Percentiles rank a stretch among this genome's conserved stretches.
These are phyloP conservation scores for Trematocara nigrifrons DNA, from an alignment of 2,113 vertebrate genomes.

Conservation along the genomic window DNA sequence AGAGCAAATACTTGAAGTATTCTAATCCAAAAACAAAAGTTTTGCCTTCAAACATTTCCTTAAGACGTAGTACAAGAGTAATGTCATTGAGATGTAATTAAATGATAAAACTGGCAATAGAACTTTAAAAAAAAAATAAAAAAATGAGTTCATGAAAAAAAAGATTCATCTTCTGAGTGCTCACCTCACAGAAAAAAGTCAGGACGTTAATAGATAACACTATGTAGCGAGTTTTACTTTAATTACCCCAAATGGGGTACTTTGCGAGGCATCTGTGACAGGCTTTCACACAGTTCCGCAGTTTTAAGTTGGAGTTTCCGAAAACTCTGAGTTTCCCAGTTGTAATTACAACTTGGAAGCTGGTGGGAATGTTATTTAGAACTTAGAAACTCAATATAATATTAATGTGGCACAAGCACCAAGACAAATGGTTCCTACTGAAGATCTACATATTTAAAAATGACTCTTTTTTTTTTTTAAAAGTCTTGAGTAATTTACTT, in stretches of 20 bases:
- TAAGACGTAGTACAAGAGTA: not conserved
- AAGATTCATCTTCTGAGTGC: not conserved
- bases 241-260: not conserved
- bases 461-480: not conserved
- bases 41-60: not conserved
- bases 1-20: not conserved
- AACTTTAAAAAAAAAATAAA: too few relatives aligned
- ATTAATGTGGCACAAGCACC: not conserved
- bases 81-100: not conserved
- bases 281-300: not conserved
- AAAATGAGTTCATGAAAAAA: not conserved
- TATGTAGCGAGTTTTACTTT: not conserved
- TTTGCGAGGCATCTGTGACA: not conserved
- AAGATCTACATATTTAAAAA: not conserved
- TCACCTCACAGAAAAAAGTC: not conserved
- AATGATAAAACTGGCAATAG: not conserved
- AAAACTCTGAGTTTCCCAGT: not conserved
- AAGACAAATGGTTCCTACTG: not conserved
- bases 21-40: not conserved
- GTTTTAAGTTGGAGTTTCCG: not conserved
- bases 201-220: not conserved
- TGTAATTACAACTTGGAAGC: not conserved
- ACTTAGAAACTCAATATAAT: not conserved
- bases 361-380: not conserved
- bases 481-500: not conserved